phyloP scores from a whole-genome alignment of 2,888 invertebrate genomes.

The Noctua comes region DNA sequence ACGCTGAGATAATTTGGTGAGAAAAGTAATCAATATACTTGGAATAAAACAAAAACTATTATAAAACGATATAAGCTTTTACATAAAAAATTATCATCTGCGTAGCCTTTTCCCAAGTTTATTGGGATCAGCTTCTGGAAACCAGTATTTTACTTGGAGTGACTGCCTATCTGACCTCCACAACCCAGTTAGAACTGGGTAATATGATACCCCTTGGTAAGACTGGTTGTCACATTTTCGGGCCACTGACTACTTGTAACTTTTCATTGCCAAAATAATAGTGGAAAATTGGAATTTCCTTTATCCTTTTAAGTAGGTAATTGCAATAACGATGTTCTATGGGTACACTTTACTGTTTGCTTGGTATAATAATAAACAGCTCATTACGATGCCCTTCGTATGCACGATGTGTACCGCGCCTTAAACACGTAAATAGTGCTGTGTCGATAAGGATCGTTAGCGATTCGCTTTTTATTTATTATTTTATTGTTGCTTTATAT shows the following conservation, averaged over 20 bases:
- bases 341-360: not conserved
- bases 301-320: not conserved
- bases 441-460: conserved; percentile 80
- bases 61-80: not conserved
- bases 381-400: conserved; percentile 3
- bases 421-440: conserved; percentile 78
- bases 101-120: too few species aligned
- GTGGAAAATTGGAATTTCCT: not conserved
- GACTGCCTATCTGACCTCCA: too few species aligned
- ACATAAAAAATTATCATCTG: not conserved
- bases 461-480: conserved; percentile 74
- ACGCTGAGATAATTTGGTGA: not conserved
- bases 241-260: too few species aligned
- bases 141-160: too few species aligned
- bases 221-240: too few species aligned
- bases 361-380: conserved; percentile 4
- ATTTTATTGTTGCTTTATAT: conserved; percentile 51
- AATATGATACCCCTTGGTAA: too few species aligned
- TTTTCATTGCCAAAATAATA: not conserved
- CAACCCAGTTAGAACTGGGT: too few species aligned
- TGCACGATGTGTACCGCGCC: conserved; percentile 16
- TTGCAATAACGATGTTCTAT: not conserved
- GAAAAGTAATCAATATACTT: not conserved
- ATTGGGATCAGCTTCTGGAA: too few species aligned
- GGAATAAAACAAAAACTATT: not conserved